Base-by-base conservation (phyloP, 2,888 invertebrate genomes). In the Epicampocera succincta region DNA sequence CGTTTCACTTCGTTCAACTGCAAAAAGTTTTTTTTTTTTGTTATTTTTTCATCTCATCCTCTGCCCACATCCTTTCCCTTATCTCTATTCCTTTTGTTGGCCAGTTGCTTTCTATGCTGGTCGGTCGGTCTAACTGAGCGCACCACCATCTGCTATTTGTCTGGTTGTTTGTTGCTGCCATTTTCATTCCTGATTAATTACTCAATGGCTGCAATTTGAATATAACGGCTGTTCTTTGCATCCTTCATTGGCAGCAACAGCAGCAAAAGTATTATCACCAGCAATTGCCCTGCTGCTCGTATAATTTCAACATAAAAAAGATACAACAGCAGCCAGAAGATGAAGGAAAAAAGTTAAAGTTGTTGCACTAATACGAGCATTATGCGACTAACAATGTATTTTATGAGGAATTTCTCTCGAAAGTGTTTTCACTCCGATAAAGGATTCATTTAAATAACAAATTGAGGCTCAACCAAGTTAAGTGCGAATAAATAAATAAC, bases 131-230 rank as follows among this genome's bases (percentile, higher is more conserved):
- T 48, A 11, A 25, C 9, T 12, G n/a, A 38, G 15, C 9, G 6
- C 42, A 25, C 40, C 9, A 33, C 60, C 19, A 54, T 61, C 58
- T 61, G 50, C 11, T 69, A 38, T 50, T 44, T 74, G 66, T 17
- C 42, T 12, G 15, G 50, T 72, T 66, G 42, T 66, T 65, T 65
- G 48, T 38, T 63, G 78, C 74, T 56, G 54, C 82, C 71, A 60
- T 66, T 82, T 78, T 82, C 44, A 78, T 78, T 78, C 74, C 75
- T 82, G 82, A 82, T 82, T 82, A 82, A 82, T 82, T 82, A 71
- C 74, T 75, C 78, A 72, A 66, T 71, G 82, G 71, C 66, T 75
- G 66, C 71, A 75, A 82, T 78, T 71, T 81, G 80, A 61, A 76
- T 65, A 54, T 17, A 71, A 63, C 40, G 48, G 8, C 42, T 72